phyloP scores from a whole-genome alignment of 1,140 invertebrate species.

The Coenobita brevimanus region DNA sequence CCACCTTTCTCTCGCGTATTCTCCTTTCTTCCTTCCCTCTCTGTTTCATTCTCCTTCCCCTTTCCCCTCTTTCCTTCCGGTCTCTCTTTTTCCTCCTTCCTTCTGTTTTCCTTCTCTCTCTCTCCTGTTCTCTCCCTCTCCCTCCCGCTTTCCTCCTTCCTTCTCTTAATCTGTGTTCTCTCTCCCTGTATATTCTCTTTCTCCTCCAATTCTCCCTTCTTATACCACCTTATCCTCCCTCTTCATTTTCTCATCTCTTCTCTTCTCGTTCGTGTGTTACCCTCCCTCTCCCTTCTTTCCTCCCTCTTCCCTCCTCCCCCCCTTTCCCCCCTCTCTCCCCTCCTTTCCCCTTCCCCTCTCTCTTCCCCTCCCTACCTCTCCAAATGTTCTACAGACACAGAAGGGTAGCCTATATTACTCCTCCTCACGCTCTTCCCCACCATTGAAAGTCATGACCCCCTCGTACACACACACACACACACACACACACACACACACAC shows the following conservation, averaged over 20 bases:
- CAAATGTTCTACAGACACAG: too few species aligned
- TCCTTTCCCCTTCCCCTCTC: not conserved
- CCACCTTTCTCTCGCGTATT: not conserved
- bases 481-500: slow-evolving; percentile 1
- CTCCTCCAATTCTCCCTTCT: not conserved
- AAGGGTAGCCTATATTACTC: not conserved
- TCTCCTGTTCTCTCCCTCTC: too few species aligned
- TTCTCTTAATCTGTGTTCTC: not conserved
- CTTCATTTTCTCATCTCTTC: not conserved
- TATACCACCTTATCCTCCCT: not conserved
- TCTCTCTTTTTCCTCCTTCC: too few species aligned
- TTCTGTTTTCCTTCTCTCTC: too few species aligned
- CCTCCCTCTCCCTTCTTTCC: not conserved
- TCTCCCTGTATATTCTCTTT: not conserved
- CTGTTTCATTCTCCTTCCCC: not conserved
- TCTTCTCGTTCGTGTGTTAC: not conserved
- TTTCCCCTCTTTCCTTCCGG: not conserved
- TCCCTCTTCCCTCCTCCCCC: slow-evolving; percentile 3
- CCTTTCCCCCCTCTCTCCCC: too few species aligned
- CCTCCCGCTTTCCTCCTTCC: not conserved
- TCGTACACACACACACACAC: not conserved
- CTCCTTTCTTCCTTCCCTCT: not conserved
- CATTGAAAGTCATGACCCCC: not conserved
- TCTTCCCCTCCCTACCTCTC: not conserved
- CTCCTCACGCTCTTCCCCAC: not conserved